Evolutionary conservation across 2,888 invertebrate species (phyloP), one percentile per base, ranked within the genome.

Genomic region (Plemyria rubiginata): DNA sequence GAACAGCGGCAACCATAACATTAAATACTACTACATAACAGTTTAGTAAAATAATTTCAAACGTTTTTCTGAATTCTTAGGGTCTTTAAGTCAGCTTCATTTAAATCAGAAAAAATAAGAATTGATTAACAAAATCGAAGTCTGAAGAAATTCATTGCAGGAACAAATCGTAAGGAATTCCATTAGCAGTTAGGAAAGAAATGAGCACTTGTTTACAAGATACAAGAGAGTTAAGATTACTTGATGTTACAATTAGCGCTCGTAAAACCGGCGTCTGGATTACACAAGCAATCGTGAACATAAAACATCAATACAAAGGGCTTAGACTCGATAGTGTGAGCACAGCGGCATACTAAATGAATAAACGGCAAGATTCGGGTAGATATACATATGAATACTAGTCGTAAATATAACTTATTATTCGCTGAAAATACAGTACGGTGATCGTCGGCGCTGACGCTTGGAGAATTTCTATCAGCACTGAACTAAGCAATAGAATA

Each of bases 251-350:
- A 74, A 78, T 80, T 76, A 77, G 74, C 68, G 65, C 68, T 62
- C 64, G 64, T 70, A 64, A 67, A 61, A 67, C 63, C 46, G 38
- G 58, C 13, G 46, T 43, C 59, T 53, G 68, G 74, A 80, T 83
- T 82, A 78, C 81, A 76, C 75, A 81, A 82, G 79, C 75, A 62
- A 70, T 57, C 65, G 73, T 65, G 71, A 80, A 75, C 79, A 78
- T 83, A 79, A 80, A 84, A 78, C 77, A 76, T 74, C 72, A 80
- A 87, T 85, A 81, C 81, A 79, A 82, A 86, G 53, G 59, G 48
- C 45, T 12, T 48, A 16, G 22, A 36, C 22, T 54, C 16, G 13
- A 22, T n/a, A 41, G 13, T 54, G 13, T n/a, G 48, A 48, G 16
- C 16, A 28, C 11, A 13, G 5, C 15, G 4, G 2, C 32, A 45